phyloP scores from a whole-genome alignment of 2,888 invertebrate genomes.

The Physocephala rufipes region DNA sequence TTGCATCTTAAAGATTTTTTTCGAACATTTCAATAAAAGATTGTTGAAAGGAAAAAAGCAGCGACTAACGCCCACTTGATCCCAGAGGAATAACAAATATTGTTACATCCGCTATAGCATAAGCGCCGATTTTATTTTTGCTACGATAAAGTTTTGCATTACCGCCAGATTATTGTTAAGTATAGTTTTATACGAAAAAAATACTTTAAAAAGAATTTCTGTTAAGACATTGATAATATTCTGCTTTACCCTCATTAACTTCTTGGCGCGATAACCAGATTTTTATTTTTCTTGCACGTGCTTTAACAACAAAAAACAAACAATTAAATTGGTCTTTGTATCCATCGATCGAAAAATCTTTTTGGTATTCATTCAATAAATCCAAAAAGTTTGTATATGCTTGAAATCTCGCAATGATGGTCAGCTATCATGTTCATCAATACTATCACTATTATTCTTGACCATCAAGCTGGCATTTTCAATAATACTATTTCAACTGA shows the following conservation, averaged over 20 bases:
- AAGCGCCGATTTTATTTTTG: neutral
- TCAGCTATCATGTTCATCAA: no score
- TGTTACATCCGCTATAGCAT: neutral
- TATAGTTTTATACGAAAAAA: neutral
- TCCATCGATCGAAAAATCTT: neutral
- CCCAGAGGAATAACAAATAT: neutral
- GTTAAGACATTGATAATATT: neutral
- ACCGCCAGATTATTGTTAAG: neutral
- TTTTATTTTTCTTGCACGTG: constrained; percentile 6
- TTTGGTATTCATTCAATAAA: neutral
- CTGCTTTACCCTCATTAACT: neutral
- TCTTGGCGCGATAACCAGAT: neutral
- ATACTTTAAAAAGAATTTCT: neutral
- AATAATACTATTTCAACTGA: neutral
- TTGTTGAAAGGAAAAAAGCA: neutral
- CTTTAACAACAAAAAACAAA: neutral
- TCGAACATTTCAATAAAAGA: neutral
- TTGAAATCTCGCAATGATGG: neutral
- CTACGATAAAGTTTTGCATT: neutral
- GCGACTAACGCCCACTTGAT: neutral
- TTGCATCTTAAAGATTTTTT: neutral
- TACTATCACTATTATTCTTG: neutral
- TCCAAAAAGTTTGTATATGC: neutral
- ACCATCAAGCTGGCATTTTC: neutral
- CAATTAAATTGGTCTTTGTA: no score